A percentile compares a stretch with the other conserved stretches of the same genome.
These are phyloP conservation scores for Hozukius guyotensis DNA, from an alignment of 2,797 vertebrate genomes.

Conservation along the genomic window DNA sequence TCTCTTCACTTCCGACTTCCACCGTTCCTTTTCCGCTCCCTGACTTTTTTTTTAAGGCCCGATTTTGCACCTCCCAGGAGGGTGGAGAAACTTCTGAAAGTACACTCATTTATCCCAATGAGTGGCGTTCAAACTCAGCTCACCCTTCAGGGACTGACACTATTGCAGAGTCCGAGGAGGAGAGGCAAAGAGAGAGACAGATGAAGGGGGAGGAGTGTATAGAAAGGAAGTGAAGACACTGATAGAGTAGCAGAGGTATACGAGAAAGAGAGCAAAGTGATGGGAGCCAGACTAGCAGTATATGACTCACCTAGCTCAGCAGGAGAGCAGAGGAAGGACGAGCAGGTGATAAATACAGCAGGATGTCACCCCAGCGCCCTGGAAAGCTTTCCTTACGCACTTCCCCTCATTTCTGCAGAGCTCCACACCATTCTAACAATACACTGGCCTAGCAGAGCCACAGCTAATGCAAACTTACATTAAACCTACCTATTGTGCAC, in stretches of 20 bases:
- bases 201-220: constrained; percentile 5
- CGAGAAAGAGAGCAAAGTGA: constrained; percentile 18
- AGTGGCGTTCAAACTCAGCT: constrained; percentile 45
- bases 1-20: constrained; percentile 22
- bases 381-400: constrained; percentile 50
- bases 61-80: constrained; percentile 45
- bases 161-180: constrained; percentile 8
- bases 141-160: constrained; percentile 33
- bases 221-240: background rate
- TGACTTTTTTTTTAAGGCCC: constrained; percentile 13
- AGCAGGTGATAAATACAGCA: constrained; percentile 60
- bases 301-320: constrained; percentile 56
- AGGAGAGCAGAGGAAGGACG: constrained; percentile 53
- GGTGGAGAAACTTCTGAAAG: constrained; percentile 50
- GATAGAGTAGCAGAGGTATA: constrained; percentile 13
- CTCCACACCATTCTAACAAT: constrained; percentile 43
- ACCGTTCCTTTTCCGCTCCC: background rate
- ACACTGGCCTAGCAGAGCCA: background rate
- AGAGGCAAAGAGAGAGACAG: constrained; percentile 1
- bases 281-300: constrained; percentile 16
- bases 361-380: constrained; percentile 32
- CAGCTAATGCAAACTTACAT: constrained; percentile 31
- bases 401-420: constrained; percentile 49
- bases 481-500: constrained; percentile 8
- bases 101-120: constrained; percentile 48